Percentiles rank a stretch among this genome's conserved stretches.
phyloP scores from a whole-genome alignment of 2,113 vertebrate species.

The Chroicocephalus ridibundus region DNA sequence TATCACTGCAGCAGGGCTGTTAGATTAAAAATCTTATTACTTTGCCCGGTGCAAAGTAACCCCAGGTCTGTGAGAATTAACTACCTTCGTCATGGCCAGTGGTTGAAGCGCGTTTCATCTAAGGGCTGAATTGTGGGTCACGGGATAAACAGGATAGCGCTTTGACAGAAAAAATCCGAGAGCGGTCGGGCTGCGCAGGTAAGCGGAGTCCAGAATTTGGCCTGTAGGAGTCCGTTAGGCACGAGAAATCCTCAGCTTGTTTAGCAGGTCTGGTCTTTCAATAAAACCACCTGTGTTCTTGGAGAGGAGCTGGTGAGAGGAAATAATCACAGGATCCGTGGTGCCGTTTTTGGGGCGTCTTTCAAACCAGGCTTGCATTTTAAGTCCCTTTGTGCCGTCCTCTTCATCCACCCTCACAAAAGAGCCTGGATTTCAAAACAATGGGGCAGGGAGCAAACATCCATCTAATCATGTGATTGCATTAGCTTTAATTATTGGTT shows the following conservation, averaged over 20 bases:
- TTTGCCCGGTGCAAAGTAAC: not conserved
- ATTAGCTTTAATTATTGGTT: constrained; percentile 31
- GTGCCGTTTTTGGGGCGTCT: not conserved
- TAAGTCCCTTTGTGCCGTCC: not conserved
- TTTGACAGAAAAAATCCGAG: not conserved
- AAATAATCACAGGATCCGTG: rapidly evolving
- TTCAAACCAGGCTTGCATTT: not conserved
- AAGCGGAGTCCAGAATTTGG: not conserved
- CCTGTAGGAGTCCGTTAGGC: too few species aligned
- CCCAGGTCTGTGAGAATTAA: not conserved
- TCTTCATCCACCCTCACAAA: not conserved
- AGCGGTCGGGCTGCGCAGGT: too few species aligned
- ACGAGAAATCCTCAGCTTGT: not conserved
- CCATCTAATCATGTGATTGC: not conserved
- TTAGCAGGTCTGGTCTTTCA: not conserved
- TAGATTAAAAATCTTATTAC: not conserved
- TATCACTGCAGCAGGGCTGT: rapidly evolving
- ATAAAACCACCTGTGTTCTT: not conserved
- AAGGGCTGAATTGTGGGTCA: not conserved
- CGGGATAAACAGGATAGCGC: rapidly evolving
- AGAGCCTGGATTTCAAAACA: not conserved
- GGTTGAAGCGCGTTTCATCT: not conserved
- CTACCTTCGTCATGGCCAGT: rapidly evolving
- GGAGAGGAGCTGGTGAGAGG: not conserved
- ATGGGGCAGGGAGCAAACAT: not conserved